These are phyloP conservation scores for Paradoxurus hermaphroditus DNA, from an alignment of 2,113 vertebrate species.

Conservation along the genomic window DNA sequence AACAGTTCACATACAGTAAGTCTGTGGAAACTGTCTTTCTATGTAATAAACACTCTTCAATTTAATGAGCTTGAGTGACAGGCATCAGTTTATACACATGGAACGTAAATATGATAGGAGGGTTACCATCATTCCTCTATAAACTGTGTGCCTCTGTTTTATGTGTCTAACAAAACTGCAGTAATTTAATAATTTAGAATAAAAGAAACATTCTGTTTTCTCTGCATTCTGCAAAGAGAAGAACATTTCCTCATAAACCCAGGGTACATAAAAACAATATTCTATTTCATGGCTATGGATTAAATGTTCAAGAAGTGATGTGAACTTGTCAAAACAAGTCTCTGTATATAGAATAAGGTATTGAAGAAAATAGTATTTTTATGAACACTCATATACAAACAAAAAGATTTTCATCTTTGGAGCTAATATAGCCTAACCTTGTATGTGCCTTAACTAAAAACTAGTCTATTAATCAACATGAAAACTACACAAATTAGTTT, in stretches of 20 bases:
- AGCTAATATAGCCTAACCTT: neutral
- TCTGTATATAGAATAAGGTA: neutral
- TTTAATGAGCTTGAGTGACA: neutral
- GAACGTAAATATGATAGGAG: neutral
- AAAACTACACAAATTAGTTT: neutral
- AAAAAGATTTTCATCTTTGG: neutral
- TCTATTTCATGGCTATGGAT: neutral
- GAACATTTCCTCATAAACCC: neutral
- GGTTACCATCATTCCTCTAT: neutral
- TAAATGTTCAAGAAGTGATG: neutral
- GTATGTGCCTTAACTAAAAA: neutral
- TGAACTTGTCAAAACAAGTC: neutral
- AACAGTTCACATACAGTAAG: neutral
- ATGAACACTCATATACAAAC: neutral
- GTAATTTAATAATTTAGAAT: neutral
- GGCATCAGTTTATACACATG: neutral
- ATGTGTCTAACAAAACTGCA: neutral
- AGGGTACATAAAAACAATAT: neutral
- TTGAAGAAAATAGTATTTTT: neutral
- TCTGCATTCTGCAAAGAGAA: neutral
- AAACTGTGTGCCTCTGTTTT: neutral
- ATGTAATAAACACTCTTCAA: neutral
- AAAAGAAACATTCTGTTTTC: neutral
- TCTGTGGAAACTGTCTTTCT: neutral
- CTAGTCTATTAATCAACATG: neutral